A percentile compares a stretch with the other conserved stretches of the same genome.
Conservation (phyloP, 1,140 invertebrate genomes). For the Drosophila suzukii region DNA sequence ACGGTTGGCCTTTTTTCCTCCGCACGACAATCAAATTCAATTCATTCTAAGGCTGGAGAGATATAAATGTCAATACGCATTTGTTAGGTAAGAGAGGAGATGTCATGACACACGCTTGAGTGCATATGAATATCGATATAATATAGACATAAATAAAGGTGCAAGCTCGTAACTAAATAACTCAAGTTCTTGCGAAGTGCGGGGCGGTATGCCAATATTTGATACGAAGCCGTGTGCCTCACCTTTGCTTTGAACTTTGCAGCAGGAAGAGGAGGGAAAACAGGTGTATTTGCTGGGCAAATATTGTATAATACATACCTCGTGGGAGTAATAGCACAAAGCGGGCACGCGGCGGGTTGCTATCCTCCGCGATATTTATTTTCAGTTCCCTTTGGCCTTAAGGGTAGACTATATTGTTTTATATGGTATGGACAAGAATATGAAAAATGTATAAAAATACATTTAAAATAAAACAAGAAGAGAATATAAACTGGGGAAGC, state of each 20-base stretch:
- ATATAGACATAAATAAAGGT: slow-evolving; percentile 21
- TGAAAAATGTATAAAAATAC: not conserved
- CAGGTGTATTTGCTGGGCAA: slow-evolving; percentile 39
- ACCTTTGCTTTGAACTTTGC: slow-evolving; percentile 49
- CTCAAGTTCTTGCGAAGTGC: slow-evolving; percentile 14
- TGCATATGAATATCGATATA: slow-evolving; percentile 31
- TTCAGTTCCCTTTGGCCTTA: not conserved
- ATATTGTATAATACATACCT: slow-evolving; percentile 39
- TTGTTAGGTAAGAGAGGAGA: slow-evolving; percentile 3
- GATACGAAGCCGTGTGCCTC: slow-evolving; percentile 19
- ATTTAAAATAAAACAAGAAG: too few relatives aligned
- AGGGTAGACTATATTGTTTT: not conserved
- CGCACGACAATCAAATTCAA: slow-evolving; percentile 20
- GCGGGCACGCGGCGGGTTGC: not conserved
- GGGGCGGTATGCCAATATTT: slow-evolving; percentile 29
- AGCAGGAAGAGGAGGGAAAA: not conserved
- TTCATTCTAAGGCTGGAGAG: not conserved
- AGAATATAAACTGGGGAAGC: too few relatives aligned
- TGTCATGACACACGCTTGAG: slow-evolving; percentile 18
- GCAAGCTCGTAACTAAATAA: slow-evolving; percentile 53
- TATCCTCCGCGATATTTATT: not conserved
- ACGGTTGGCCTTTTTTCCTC: slow-evolving; percentile 34
- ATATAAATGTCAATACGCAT: slow-evolving; percentile 32
- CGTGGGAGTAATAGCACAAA: slow-evolving; percentile 57
- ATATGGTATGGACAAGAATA: not conserved